Conservation (phyloP, 2,888 invertebrate species). For the Ennomos erosarius region DNA sequence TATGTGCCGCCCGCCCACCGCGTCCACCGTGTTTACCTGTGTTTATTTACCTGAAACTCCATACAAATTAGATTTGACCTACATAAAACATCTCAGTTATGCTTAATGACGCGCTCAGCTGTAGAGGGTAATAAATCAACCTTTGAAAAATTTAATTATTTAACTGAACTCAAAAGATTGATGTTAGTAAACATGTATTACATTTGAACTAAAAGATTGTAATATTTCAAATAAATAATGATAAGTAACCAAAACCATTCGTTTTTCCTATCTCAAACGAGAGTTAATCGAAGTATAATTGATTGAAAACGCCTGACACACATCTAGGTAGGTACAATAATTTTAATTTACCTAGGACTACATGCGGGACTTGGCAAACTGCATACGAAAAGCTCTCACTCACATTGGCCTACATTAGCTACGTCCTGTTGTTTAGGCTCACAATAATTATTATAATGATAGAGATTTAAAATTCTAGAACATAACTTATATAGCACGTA, state of each 20-base stretch:
- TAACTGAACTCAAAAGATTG: constrained; percentile 28
- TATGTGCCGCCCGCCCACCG: constrained; percentile 42
- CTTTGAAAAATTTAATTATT: constrained; percentile 28
- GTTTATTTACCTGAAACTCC: constrained; percentile 52
- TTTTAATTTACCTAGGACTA: constrained; percentile 11
- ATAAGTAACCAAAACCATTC: too few species aligned
- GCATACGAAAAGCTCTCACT: constrained; percentile 21
- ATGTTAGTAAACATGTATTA: constrained; percentile 15
- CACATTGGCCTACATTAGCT: constrained; percentile 17
- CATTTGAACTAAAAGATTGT: too few species aligned
- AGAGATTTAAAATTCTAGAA: not conserved
- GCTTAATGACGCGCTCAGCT: constrained; percentile 25
- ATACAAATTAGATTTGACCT: constrained; percentile 47
- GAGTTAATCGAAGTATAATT: too few species aligned
- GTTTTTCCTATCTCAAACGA: too few species aligned
- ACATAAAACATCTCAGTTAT: constrained; percentile 43
- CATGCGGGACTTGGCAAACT: constrained; percentile 21
- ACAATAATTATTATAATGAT: not conserved
- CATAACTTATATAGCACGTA: not conserved
- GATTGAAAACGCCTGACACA: too few species aligned
- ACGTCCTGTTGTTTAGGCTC: not conserved
- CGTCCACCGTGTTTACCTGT: constrained; percentile 32
- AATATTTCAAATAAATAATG: not conserved
- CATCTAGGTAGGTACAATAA: constrained; percentile 1
- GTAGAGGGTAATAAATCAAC: constrained; percentile 32